Evolutionary conservation across 2,888 invertebrate species (phyloP).

Genomic region (Cotesia congregata): DNA sequence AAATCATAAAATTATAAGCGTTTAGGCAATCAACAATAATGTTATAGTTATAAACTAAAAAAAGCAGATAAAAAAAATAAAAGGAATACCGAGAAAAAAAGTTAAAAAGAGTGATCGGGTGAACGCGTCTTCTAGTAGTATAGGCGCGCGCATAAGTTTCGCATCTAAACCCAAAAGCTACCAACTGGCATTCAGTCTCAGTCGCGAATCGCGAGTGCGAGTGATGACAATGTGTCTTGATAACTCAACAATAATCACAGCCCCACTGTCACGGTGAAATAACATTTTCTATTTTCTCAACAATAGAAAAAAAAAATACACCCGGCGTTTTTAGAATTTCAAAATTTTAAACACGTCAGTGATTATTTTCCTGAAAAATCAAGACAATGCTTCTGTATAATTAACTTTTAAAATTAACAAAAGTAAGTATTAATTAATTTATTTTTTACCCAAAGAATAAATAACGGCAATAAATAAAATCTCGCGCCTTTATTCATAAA

Average conservation of each 20-base stretch:
- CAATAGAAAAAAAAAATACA: neutral
- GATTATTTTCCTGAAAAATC: too few species aligned
- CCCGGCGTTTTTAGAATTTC: neutral
- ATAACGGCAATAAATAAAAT: neutral
- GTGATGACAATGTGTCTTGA: constrained; percentile 34
- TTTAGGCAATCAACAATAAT: too few species aligned
- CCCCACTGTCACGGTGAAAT: neutral
- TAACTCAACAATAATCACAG: neutral
- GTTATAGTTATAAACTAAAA: too few species aligned
- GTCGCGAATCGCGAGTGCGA: constrained; percentile 51
- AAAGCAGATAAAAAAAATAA: neutral
- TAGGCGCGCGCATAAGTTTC: constrained; percentile 43
- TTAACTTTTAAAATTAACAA: neutral
- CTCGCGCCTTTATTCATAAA: neutral
- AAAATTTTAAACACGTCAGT: neutral
- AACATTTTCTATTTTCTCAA: neutral
- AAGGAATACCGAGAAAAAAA: constrained; percentile 14
- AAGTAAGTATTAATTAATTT: too few species aligned
- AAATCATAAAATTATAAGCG: too few species aligned
- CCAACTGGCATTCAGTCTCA: constrained; percentile 46
- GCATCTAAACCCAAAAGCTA: constrained; percentile 43
- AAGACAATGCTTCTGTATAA: neutral
- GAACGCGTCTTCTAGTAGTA: constrained; percentile 19
- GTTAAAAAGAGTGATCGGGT: constrained; percentile 23
- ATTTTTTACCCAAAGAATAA: neutral